Percentiles rank a stretch among this genome's conserved stretches.
These are phyloP conservation scores for Engraulis encrasicolus DNA, from an alignment of 2,113 vertebrate species.

Conservation along the genomic window DNA sequence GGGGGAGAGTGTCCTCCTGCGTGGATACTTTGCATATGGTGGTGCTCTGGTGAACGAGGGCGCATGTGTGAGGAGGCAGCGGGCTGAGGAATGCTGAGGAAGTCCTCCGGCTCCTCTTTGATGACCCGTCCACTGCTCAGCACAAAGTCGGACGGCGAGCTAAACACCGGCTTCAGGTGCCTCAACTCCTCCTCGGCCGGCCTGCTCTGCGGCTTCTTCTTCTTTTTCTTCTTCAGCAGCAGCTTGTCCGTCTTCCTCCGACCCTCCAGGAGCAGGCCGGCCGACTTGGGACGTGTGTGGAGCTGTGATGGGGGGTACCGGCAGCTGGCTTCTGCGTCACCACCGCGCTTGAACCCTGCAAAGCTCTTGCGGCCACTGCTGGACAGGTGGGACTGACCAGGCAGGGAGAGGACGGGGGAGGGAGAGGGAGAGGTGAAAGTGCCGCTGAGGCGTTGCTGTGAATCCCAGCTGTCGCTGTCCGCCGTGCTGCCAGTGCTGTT, in stretches of 20 bases:
- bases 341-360: conserved; percentile 72
- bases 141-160: not conserved
- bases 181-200: conserved; percentile 57
- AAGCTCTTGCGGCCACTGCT: conserved; percentile 81
- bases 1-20: not conserved
- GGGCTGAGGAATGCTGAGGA: conserved; percentile 71
- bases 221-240: conserved; percentile 85
- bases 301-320: conserved; percentile 42
- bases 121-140: conserved; percentile 60
- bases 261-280: conserved; percentile 74
- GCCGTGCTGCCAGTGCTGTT: conserved; percentile 94
- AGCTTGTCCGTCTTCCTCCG: conserved; percentile 87
- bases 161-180: not conserved
- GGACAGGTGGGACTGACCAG: conserved; percentile 71
- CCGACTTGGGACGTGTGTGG: conserved; percentile 74
- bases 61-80: conserved; percentile 19
- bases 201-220: conserved; percentile 78
- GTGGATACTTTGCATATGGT: conserved; percentile 10
- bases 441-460: conserved; percentile 67
- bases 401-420: conserved; percentile 59
- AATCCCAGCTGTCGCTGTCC: conserved; percentile 93
- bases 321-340: conserved; percentile 58
- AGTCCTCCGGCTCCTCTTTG: conserved; percentile 84
- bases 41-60: not conserved
- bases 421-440: conserved; percentile 68